phyloP scores from a whole-genome alignment of 2,113 vertebrate genomes.

The Myiozetetes cayanensis region DNA sequence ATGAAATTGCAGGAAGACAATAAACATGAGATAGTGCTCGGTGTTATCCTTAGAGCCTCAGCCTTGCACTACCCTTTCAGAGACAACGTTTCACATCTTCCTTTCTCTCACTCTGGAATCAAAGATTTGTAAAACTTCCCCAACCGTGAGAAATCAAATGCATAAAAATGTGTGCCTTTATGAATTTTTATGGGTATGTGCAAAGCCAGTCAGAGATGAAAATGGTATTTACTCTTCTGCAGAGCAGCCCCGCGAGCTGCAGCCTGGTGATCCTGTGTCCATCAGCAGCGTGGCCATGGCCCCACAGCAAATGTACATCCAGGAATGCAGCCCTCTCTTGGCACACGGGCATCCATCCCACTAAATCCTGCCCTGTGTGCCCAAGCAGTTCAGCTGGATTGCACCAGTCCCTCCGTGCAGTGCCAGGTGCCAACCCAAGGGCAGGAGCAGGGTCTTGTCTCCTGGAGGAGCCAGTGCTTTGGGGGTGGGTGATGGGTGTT shows the following conservation, averaged over 20 bases:
- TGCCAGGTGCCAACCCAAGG: accelerated
- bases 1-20: not conserved
- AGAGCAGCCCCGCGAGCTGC: not conserved
- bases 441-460: accelerated
- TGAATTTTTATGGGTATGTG: not conserved
- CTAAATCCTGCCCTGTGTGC: too few relatives aligned
- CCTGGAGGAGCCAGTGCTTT: not conserved
- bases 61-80: not conserved
- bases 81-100: not conserved
- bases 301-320: not conserved
- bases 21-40: accelerated
- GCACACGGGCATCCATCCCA: not conserved
- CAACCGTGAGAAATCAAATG: not conserved
- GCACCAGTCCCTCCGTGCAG: not conserved
- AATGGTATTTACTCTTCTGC: not conserved
- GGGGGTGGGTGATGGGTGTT: not conserved
- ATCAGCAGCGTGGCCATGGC: not conserved
- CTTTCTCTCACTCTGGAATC: not conserved
- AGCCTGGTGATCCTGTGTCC: not conserved
- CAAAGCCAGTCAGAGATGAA: not conserved
- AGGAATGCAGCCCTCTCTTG: not conserved
- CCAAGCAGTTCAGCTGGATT: not conserved
- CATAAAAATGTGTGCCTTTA: not conserved
- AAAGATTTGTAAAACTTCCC: not conserved
- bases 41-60: not conserved